These are phyloP conservation scores for Muscina levida DNA, from an alignment of 2,888 invertebrate genomes.

Conservation along the genomic window DNA sequence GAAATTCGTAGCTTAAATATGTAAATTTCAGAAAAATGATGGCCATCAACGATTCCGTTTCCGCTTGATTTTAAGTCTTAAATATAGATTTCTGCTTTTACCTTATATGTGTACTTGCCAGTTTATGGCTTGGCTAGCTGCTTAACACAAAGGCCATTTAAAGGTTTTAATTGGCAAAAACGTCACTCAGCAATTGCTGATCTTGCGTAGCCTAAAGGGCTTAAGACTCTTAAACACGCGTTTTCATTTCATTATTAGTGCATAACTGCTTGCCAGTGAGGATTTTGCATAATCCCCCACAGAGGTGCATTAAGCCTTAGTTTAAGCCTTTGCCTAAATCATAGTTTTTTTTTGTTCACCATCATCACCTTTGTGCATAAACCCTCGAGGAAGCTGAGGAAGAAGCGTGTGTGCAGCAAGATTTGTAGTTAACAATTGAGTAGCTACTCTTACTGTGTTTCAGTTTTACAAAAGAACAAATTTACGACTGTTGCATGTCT, in stretches of 20 bases:
- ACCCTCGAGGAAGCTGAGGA: neutral
- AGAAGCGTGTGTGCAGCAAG: no score
- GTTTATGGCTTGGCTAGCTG: no score
- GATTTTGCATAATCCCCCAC: neutral
- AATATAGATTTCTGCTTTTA: no score
- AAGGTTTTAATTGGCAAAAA: neutral
- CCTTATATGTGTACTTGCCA: no score
- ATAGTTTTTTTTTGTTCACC: neutral
- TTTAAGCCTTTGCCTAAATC: no score
- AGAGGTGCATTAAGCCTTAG: neutral
- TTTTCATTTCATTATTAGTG: neutral
- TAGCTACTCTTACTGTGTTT: no score
- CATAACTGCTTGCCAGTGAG: neutral
- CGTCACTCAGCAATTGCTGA: neutral
- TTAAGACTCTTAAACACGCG: conserved; percentile 1
- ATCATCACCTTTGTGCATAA: conserved; percentile 1
- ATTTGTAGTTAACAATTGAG: no score
- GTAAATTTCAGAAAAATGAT: neutral
- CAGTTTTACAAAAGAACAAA: no score
- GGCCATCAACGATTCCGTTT: no score
- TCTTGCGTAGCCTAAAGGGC: neutral
- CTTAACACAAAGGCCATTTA: neutral
- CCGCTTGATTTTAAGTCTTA: no score
- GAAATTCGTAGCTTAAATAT: conserved; percentile 2
- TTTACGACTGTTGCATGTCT: neutral